These are phyloP conservation scores for Mylabris phalerata DNA, from an alignment of 1,140 invertebrate species.

Conservation along the genomic window DNA sequence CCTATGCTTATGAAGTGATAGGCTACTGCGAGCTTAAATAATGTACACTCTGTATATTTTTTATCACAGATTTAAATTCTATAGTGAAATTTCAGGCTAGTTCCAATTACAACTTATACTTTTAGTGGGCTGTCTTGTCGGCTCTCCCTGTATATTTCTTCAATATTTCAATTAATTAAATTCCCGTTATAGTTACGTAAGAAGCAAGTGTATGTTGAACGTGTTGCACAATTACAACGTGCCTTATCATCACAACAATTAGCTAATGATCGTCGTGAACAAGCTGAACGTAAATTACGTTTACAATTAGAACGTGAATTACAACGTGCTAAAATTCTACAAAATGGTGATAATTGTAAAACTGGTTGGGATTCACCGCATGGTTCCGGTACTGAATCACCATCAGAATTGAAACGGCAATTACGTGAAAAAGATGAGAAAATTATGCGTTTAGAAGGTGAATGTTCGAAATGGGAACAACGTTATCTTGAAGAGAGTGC, in stretches of 20 bases:
- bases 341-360: slow-evolving; percentile 23
- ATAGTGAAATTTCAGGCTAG: no score
- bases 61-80: no score
- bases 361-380: slow-evolving; percentile 29
- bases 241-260: slow-evolving; percentile 76
- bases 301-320: slow-evolving; percentile 76
- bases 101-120: no score
- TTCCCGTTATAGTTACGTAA: slow-evolving; percentile 58
- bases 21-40: no score
- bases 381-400: slow-evolving; percentile 49
- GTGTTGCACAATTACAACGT: slow-evolving; percentile 74
- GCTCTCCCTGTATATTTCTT: neutral
- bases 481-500: slow-evolving; percentile 80
- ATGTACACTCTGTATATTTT: no score
- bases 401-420: slow-evolving; percentile 58
- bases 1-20: no score
- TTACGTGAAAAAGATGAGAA: slow-evolving; percentile 71
- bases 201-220: slow-evolving; percentile 78
- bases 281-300: slow-evolving; percentile 72
- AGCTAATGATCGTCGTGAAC: slow-evolving; percentile 75
- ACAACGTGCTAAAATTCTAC: slow-evolving; percentile 48
- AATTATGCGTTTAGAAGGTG: slow-evolving; percentile 73
- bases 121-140: neutral
- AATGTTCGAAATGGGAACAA: slow-evolving; percentile 83
- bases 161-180: no score